phyloP scores from a whole-genome alignment of 2,113 vertebrate genomes.

The Ochotona curzoniae region DNA sequence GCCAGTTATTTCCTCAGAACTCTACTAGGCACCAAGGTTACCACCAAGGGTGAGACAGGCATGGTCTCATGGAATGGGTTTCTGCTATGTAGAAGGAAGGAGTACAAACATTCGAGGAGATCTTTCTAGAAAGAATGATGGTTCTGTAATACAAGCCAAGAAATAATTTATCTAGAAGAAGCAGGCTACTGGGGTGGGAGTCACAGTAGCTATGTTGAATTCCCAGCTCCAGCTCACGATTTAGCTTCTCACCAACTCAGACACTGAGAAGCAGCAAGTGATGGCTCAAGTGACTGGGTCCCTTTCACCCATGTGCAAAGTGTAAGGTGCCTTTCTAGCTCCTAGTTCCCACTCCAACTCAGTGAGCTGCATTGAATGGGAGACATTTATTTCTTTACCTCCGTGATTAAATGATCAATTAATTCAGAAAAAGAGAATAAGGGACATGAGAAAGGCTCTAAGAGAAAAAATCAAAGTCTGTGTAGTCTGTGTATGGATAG shows the following conservation, averaged over 20 bases:
- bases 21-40: neutral
- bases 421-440: neutral
- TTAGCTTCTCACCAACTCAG: too few relatives aligned
- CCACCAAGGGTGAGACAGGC: neutral
- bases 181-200: too few relatives aligned
- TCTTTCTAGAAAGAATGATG: conserved; percentile 13
- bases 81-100: neutral
- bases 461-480: neutral
- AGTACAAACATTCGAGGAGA: neutral
- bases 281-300: too few relatives aligned
- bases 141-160: neutral
- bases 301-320: too few relatives aligned
- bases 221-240: too few relatives aligned
- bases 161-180: neutral
- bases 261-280: too few relatives aligned
- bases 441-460: neutral
- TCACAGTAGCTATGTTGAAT: too few relatives aligned
- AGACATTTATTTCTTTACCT: too few relatives aligned
- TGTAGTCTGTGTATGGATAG: neutral
- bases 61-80: neutral
- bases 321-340: too few relatives aligned
- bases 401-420: too few relatives aligned
- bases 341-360: too few relatives aligned
- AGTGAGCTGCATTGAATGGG: too few relatives aligned
- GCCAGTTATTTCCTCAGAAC: neutral